Evolutionary conservation across 2,888 invertebrate genomes (phyloP), one percentile per base, ranked within the genome.

Genomic region (Idaea aversata): DNA sequence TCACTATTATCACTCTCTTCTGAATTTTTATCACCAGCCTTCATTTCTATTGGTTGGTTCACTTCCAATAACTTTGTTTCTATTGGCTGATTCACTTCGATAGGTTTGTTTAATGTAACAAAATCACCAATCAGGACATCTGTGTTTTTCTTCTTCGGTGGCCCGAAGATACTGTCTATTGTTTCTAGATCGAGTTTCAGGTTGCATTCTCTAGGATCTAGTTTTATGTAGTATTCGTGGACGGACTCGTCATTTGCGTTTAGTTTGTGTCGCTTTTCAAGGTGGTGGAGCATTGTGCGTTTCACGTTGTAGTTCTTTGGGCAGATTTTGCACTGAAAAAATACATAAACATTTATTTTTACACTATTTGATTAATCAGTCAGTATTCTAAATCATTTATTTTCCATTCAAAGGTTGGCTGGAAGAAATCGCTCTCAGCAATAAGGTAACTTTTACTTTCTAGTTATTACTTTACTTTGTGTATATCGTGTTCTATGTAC

Each of bases 311-410:
- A 93, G 0, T 88, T 83, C 76, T 93, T 94, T 3, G 90, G 84
- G 72, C 94, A 94, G 64, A 88, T 79, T 72, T 91, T 89, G 78
- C 94, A 94, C 93, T 94, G 86, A 36, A 88, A 86, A 67, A 13
- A 16, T 6, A 61, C 63, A 5, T 63, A 34, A 61, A 15, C 35
- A 59, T 35, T 36, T 57, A 38, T 7, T 5, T 36, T 36, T 10
- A 36, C 36, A 3, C 10, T 7, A 36, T 7, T 7, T 36, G 36
- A 36, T 25, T 25, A 25, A 25, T 25, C 25, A 25, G 25, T 3
- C 25, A 25, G 25, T 25, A 25, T 25, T 25, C 25, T 25, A 25
- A 25, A 25, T 25, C 25, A 25, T 25, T 25, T 25, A n/a, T 25
- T 25, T 25, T 25, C 25, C 25, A 25, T 25, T 3, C 3, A 25